Conservation (phyloP, 2,113 vertebrate species). For the Gadus chalcogrammus region DNA sequence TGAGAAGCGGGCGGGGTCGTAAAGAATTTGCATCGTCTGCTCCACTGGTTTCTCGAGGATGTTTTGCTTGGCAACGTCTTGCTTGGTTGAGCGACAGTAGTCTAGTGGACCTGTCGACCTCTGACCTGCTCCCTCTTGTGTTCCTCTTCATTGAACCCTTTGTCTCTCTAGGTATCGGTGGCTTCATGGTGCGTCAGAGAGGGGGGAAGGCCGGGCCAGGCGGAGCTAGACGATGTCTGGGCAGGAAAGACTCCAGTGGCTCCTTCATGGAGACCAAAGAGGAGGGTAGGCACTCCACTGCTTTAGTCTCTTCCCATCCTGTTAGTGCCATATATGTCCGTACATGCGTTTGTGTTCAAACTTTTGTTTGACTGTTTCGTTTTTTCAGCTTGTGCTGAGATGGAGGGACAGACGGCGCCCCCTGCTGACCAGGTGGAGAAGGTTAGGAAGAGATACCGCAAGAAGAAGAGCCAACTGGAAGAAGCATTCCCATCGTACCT, state of each 20-base stretch:
- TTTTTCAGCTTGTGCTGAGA: conserved; percentile 67
- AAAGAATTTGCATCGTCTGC: not conserved
- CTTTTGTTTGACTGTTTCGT: not conserved
- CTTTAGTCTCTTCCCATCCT: not conserved
- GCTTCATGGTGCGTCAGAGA: conserved; percentile 97
- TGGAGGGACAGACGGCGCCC: conserved; percentile 73
- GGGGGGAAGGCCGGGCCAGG: conserved; percentile 87
- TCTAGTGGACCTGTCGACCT: not conserved
- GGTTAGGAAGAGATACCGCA: conserved; percentile 93
- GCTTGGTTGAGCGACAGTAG: too few species aligned
- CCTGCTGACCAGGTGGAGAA: conserved; percentile 82
- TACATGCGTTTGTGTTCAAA: not conserved
- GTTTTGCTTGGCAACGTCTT: not conserved
- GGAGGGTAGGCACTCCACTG: conserved; percentile 72
- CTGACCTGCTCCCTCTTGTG: not conserved
- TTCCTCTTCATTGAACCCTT: not conserved
- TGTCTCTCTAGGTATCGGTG: conserved; percentile 83
- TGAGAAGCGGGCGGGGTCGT: conserved; percentile 45
- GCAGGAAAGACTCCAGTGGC: conserved; percentile 82
- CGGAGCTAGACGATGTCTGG: conserved; percentile 80
- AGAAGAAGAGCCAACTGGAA: conserved; percentile 96
- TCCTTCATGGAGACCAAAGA: conserved; percentile 80
- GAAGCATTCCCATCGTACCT: conserved; percentile 93
- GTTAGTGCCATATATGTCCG: not conserved
- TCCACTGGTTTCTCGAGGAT: not conserved